Conservation (phyloP, 2,888 invertebrate species). For the Spisula subtruncata region DNA sequence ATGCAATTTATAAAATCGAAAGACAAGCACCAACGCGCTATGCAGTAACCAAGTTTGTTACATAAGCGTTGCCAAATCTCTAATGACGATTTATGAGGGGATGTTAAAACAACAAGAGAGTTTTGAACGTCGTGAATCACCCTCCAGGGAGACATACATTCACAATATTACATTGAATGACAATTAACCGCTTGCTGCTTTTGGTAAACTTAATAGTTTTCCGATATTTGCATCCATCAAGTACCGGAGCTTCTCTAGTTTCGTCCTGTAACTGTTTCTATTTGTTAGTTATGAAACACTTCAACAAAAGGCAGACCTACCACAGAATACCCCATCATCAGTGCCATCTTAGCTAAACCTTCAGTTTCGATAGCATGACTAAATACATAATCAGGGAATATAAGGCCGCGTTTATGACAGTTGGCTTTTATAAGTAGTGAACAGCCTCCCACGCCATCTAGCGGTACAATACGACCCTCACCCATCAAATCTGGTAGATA, state of each 20-base stretch:
- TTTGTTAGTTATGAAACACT: constrained; percentile 74
- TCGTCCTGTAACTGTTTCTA: background rate
- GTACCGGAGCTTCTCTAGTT: background rate
- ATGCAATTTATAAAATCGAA: background rate
- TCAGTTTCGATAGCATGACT: constrained; percentile 86
- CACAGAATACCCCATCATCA: constrained; percentile 78
- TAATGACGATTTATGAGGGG: background rate
- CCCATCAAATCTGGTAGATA: constrained; percentile 81
- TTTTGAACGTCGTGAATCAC: background rate
- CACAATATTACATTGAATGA: background rate
- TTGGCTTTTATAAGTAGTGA: constrained; percentile 80
- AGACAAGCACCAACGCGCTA: background rate
- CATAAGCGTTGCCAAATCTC: background rate
- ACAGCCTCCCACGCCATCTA: constrained; percentile 86
- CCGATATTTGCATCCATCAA: background rate
- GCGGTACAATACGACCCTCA: constrained; percentile 81
- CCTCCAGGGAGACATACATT: background rate
- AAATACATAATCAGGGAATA: constrained; percentile 82
- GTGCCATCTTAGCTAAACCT: constrained; percentile 85
- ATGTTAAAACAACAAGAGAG: background rate
- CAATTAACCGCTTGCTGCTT: background rate
- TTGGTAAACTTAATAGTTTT: constrained; percentile 19
- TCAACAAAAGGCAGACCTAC: constrained; percentile 84
- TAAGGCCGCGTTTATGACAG: constrained; percentile 82
- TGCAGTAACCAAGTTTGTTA: background rate